Conservation (phyloP, 2,888 invertebrate species). For the Oxystoma pomonae region DNA sequence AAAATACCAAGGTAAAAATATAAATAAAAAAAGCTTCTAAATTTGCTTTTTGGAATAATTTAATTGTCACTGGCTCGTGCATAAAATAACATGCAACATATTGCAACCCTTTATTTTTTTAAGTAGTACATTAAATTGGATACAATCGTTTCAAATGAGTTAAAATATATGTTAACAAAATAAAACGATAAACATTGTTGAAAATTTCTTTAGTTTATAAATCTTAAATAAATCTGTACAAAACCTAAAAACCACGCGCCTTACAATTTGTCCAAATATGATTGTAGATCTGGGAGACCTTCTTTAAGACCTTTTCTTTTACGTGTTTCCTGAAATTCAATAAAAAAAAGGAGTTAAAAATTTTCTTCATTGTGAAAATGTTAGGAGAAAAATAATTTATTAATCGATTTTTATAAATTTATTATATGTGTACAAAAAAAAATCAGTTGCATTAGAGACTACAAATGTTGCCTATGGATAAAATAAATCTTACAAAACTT, state of each 20-base stretch:
- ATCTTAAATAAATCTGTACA: constrained; percentile 46
- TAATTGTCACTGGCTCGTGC: not conserved
- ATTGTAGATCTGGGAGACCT: constrained; percentile 89
- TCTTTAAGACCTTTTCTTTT: constrained; percentile 99
- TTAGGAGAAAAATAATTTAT: too few relatives aligned
- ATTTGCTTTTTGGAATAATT: not conserved
- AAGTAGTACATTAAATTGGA: constrained; percentile 2
- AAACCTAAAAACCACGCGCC: constrained; percentile 40
- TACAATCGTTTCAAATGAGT: too few relatives aligned
- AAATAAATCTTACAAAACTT: too few relatives aligned
- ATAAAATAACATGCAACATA: constrained; percentile 7
- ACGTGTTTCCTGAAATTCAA: constrained; percentile 73
- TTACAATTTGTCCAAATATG: constrained; percentile 99
- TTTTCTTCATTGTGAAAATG: too few relatives aligned
- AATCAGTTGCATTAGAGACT: too few relatives aligned
- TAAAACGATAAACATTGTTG: constrained; percentile 21
- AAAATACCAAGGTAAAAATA: not conserved
- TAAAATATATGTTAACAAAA: constrained; percentile 15
- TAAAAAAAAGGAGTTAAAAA: constrained; percentile 31
- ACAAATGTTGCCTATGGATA: too few relatives aligned
- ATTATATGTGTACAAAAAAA: too few relatives aligned
- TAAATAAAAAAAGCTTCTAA: not conserved
- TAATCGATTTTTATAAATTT: too few relatives aligned
- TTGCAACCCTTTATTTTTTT: constrained; percentile 5
- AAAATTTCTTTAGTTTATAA: constrained; percentile 32